Conservation (phyloP, 1,140 invertebrate species). For the Ectropis grisescens region DNA sequence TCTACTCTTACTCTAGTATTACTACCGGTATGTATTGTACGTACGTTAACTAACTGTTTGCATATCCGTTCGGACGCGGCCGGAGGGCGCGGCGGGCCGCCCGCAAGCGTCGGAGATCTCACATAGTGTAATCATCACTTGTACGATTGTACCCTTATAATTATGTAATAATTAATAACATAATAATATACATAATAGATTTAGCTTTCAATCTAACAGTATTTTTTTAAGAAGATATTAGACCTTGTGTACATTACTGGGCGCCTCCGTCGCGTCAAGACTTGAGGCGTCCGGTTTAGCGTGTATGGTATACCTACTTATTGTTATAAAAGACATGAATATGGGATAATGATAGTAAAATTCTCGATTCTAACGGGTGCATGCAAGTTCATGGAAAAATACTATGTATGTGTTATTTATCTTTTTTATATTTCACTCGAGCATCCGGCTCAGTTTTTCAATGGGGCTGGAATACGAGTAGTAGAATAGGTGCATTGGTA, state of each 20-base stretch:
- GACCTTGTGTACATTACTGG: slow-evolving; percentile 63
- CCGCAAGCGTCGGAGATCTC: slow-evolving; percentile 60
- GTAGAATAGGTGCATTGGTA: slow-evolving; percentile 28
- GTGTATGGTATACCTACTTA: slow-evolving; percentile 63
- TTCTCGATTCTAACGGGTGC: slow-evolving; percentile 68
- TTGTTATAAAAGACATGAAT: slow-evolving; percentile 65
- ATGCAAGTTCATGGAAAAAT: slow-evolving; percentile 61
- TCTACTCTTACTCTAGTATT: slow-evolving; percentile 49
- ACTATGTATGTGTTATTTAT: slow-evolving; percentile 69
- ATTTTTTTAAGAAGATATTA: slow-evolving; percentile 71
- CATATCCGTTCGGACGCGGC: slow-evolving; percentile 61
- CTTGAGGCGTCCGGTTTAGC: slow-evolving; percentile 52
- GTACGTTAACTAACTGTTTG: slow-evolving; percentile 50
- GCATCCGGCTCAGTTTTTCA: slow-evolving; percentile 55
- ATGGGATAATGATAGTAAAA: slow-evolving; percentile 63
- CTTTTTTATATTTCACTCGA: slow-evolving; percentile 66
- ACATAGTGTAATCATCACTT: slow-evolving; percentile 63
- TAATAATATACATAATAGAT: slow-evolving; percentile 65
- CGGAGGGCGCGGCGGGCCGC: slow-evolving; percentile 50
- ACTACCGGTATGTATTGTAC: slow-evolving; percentile 41
- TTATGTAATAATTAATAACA: too few species aligned
- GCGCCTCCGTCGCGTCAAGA: slow-evolving; percentile 35
- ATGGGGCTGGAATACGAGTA: slow-evolving; percentile 29
- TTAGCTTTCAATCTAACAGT: slow-evolving; percentile 69
- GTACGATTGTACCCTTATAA: slow-evolving; percentile 60